Evolutionary conservation across 2,888 invertebrate species (phyloP), one percentile per base, ranked within the genome.

Genomic region (Notodonta dromedarius): DNA sequence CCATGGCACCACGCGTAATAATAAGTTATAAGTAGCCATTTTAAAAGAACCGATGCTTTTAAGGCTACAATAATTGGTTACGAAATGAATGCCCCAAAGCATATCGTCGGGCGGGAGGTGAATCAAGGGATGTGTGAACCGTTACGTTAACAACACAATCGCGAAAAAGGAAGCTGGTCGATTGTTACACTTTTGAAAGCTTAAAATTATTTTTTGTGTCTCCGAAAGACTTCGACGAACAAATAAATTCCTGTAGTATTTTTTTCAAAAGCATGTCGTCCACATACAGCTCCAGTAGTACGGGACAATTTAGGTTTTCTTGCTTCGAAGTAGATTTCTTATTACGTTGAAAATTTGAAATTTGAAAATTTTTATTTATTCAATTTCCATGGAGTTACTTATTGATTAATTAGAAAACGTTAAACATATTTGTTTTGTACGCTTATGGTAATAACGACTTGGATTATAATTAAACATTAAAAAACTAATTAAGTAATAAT

Each of bases 141-240:
- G 8, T 48, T 48, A 4, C 6, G n/a, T 48, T 48, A 6, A 48
- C 5, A 13, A 50, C 50, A 62, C 62, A 55, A 58, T 52, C 52
- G 56, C 56, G 39, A 13, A 35, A 48, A 46, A 7, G 32, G 53
- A 59, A 44, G 24, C 54, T 54, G 35, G 59, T 14, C 14, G 32
- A 46, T 59, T 44, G 40, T 57, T 54, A 46, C 44, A 44, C 5
- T n/a, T 44, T 53, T 58, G 24, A 53, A 53, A 12, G 44, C 42
- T 12, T 12, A 53, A 53, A 44, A 14, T 16, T 8, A 13, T 11
- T 4, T 9, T 46, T 32, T 35, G 35, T 32, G 24, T 53, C 35
- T 48, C 48, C 13, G 14, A 48, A 14, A n/a, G 14, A 9, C n/a
- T 14, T 48, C 14, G n/a, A 14, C 48, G 48, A 48, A 48, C 48